Conservation (phyloP, 2,113 vertebrate species). For the Ellobius talpinus region DNA sequence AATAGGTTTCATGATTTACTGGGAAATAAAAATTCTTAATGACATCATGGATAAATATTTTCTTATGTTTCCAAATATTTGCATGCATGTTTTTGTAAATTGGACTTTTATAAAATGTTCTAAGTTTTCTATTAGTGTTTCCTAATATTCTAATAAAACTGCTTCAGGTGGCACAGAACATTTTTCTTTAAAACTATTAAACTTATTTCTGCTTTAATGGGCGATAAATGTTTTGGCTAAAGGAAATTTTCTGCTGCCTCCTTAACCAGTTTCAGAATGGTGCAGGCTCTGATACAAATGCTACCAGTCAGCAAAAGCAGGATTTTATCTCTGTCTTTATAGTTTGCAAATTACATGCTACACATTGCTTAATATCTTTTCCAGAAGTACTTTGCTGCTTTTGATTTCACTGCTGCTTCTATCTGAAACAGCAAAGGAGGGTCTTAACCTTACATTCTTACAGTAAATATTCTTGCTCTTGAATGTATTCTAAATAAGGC, state of each 20-base stretch:
- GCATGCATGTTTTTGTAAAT: not conserved
- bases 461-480: not conserved
- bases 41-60: not conserved
- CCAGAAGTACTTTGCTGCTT: not conserved
- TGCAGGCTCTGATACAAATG: not conserved
- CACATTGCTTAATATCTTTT: conserved; percentile 7
- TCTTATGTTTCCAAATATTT: not conserved
- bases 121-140: conserved; percentile 17
- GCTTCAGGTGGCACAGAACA: not conserved
- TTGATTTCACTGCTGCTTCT: conserved; percentile 45
- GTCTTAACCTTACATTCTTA: conserved; percentile 17
- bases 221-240: conserved; percentile 51
- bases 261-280: not conserved
- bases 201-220: not conserved
- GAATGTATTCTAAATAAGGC: not conserved
- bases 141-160: conserved; percentile 45
- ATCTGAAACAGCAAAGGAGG: conserved; percentile 10
- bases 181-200: conserved; percentile 37
- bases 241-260: not conserved
- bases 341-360: conserved; percentile 28
- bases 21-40: not conserved
- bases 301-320: not conserved
- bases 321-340: not conserved
- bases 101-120: not conserved
- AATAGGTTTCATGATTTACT: not conserved